Base-by-base conservation (phyloP, 1,140 invertebrate species). In the Melanaphis sacchari region DNA sequence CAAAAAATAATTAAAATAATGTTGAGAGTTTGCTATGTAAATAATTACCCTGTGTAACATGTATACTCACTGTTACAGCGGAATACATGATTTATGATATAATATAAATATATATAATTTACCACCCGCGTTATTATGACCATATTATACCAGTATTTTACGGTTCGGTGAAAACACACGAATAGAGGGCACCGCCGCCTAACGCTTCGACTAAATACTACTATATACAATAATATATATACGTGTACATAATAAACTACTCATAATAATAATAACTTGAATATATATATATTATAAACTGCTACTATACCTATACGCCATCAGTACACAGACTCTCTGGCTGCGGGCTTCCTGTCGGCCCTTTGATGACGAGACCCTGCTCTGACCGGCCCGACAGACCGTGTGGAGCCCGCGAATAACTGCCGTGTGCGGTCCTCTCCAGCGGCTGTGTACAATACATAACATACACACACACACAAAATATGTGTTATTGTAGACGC, bases 271-370 rank as follows among this genome's bases (percentile, higher is more conserved):
- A 31, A 66, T 36, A 76, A 76, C 59, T 11, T n/a, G 36, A n/a
- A 76, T 76, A n/a, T 11, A 15, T 18, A 5, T 76, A 18, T 76
- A 76, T n/a, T 46, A 11, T 76, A n/a, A n/a, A 15, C 15, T 18
- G n/a, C 59, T n/a, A n/a, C 59, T 54, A 54, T 54, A 54, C 24
- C 7, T 26, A 54, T n/a, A n/a, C n/a, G n/a, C 59, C n/a, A n/a
- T n/a, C 59, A 76, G 59, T n/a, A n/a, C 21, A n/a, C 59, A 76
- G 59, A 18, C 59, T 76, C 59, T 18, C 59, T 36, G 59, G 59
- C 15, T 76, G 59, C 54, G 40, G 81, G 91, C 46, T 92, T 92
- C 91, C 91, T 92, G 91, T 92, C 90, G 91, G 76, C 43, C 43
- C 91, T 92, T 92, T 92, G 91, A 92, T 76, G 90, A 40, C 31